Evolutionary conservation across 2,888 invertebrate genomes (phyloP).

Genomic region (Luffia ferchaultella): DNA sequence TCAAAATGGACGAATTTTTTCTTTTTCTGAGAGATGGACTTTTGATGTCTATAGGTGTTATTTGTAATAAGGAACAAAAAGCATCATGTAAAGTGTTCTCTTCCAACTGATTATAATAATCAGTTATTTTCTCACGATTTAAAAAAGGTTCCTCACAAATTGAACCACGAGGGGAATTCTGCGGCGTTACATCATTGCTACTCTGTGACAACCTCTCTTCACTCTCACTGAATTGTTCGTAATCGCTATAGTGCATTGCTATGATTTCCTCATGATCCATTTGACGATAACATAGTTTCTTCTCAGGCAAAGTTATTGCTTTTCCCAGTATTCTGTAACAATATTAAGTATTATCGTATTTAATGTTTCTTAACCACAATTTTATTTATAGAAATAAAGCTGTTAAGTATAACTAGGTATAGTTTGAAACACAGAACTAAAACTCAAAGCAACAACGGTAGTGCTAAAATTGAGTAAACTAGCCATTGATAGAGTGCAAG

Average conservation of each 20-base stretch:
- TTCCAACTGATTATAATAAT: slow-evolving; percentile 27
- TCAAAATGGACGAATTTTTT: slow-evolving; percentile 41
- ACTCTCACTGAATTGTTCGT: slow-evolving; percentile 48
- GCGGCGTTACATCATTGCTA: slow-evolving; percentile 51
- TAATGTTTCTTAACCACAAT: no score
- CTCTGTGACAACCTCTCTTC: slow-evolving; percentile 52
- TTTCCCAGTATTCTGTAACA: slow-evolving; percentile 48
- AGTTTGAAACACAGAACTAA: no score
- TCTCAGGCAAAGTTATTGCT: slow-evolving; percentile 39
- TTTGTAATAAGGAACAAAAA: slow-evolving; percentile 51
- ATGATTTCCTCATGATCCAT: slow-evolving; percentile 53
- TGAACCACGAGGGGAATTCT: slow-evolving; percentile 47
- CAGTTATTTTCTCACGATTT: slow-evolving; percentile 30
- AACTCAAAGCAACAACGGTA: no score
- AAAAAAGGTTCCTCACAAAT: slow-evolving; percentile 30
- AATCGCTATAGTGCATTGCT: slow-evolving; percentile 52
- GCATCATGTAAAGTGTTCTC: slow-evolving; percentile 36
- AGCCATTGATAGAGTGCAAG: no score
- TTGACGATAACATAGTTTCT: slow-evolving; percentile 31
- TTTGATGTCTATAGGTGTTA: slow-evolving; percentile 48
- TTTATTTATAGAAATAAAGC: no score
- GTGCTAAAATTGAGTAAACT: no score
- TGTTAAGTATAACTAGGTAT: no score
- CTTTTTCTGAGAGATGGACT: slow-evolving; percentile 41
- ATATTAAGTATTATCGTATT: no score